Evolutionary conservation across 2,888 invertebrate species (phyloP).

Genomic region (Stenodema calcarata): DNA sequence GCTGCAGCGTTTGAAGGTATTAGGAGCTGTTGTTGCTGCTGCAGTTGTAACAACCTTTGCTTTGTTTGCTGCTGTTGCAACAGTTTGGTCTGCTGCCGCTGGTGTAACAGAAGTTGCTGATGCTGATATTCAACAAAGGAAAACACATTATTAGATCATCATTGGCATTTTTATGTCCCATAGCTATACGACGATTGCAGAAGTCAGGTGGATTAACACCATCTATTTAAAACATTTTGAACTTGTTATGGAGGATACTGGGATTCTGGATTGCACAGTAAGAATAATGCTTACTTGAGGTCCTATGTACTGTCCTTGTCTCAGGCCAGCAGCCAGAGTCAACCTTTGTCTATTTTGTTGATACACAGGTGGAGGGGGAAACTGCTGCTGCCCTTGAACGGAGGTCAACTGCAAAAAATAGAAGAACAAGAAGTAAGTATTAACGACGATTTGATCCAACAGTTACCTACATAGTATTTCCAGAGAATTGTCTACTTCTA

Average conservation of each 20-base stretch:
- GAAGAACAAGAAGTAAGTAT: not conserved
- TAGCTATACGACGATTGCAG: no score
- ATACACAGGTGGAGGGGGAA: constrained; percentile 63
- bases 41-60: constrained; percentile 74
- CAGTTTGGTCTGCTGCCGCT: constrained; percentile 59
- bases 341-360: constrained; percentile 61
- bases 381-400: constrained; percentile 59
- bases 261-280: no score
- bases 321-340: constrained; percentile 57
- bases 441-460: no score
- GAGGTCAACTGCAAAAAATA: constrained; percentile 4
- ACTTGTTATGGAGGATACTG: not conserved
- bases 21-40: constrained; percentile 81
- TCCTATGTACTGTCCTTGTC: constrained; percentile 57
- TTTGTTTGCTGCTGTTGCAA: constrained; percentile 66
- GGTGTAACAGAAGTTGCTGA: constrained; percentile 51
- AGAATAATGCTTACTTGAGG: constrained; percentile 42
- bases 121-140: no score
- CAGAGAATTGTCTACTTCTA: no score
- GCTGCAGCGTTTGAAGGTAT: constrained; percentile 79
- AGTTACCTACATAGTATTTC: no score
- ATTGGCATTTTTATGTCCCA: no score
- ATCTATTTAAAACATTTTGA: not conserved
- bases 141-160: not conserved
- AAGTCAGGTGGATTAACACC: no score